Base-by-base conservation (phyloP, 1,140 invertebrate genomes). In the Ganaspis sp. region DNA sequence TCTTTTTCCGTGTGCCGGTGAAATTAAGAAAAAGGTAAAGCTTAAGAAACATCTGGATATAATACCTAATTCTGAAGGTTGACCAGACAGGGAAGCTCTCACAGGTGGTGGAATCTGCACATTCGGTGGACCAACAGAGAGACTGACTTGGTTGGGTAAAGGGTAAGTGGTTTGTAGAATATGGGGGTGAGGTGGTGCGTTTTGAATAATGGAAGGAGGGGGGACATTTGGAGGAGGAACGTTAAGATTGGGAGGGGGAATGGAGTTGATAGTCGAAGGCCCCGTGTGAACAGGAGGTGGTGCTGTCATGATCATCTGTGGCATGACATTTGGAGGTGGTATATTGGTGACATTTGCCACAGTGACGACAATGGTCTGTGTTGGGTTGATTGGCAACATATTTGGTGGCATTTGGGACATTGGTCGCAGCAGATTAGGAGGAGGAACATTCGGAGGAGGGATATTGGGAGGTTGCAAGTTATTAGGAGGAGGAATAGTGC, bases 401-500 rank as follows among this genome's bases (percentile, higher is more conserved):
- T 78, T 92, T 26, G 87, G 91, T 73, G 87, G 89, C 86, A 87
- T 89, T 82, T 84, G 87, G 37, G 88, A 84, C 81, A 90, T 89
- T 0, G 89, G 85, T 37, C 87, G 85, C 69, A 89, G 79, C 53
- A 90, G 74, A 64, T 86, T 89, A 0, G 89, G 89, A 1, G 89
- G 89, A 29, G 88, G 89, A 29, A 89, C 79, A 69, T 86, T 89
- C 4, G 92, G 92, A 0, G 92, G 92, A 53, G 91, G 92, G 71
- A 93, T 91, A 81, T 90, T 92, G 12, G 92, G 91, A 8, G 92
- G 90, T 73, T 92, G 92, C 26, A 93, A 80, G 64, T 91, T 91
- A 23, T 92, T 89, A 4, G 91, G 92, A 34, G 92, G 91, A 17
- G 89, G 88, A 75, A 92, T 87, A 75, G 81, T 91, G 84, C 83